These are phyloP conservation scores for Tragulus kanchil DNA, from an alignment of 2,113 vertebrate genomes.

Conservation along the genomic window DNA sequence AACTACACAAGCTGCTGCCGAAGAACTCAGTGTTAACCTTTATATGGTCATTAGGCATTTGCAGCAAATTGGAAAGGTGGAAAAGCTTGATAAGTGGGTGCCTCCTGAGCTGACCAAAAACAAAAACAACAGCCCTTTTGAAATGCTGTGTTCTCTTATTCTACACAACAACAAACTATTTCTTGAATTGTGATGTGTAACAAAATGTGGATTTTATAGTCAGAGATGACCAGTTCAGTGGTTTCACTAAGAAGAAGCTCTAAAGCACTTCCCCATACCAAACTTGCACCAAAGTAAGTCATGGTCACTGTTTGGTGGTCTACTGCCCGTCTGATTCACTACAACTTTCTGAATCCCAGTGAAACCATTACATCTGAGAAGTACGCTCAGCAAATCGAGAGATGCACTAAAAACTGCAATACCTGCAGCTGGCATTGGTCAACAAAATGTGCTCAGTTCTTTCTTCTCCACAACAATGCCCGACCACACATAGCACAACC, in stretches of 20 bases:
- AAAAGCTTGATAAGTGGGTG: background rate
- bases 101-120: background rate
- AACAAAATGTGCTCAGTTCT: background rate
- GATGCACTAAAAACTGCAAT: background rate
- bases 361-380: background rate
- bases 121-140: rapidly evolving
- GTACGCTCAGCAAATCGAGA: background rate
- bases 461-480: background rate
- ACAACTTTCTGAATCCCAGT: background rate
- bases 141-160: background rate
- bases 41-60: background rate
- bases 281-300: background rate
- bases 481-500: background rate
- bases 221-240: background rate
- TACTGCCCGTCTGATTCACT: background rate
- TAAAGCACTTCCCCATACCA: background rate
- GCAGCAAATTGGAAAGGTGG: background rate
- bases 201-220: background rate
- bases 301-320: background rate
- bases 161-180: background rate
- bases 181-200: rapidly evolving
- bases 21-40: background rate
- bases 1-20: background rate
- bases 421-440: background rate
- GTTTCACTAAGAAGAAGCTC: background rate